These are phyloP conservation scores for Drosophila neonasuta DNA, from an alignment of 2,888 invertebrate species.

Conservation along the genomic window DNA sequence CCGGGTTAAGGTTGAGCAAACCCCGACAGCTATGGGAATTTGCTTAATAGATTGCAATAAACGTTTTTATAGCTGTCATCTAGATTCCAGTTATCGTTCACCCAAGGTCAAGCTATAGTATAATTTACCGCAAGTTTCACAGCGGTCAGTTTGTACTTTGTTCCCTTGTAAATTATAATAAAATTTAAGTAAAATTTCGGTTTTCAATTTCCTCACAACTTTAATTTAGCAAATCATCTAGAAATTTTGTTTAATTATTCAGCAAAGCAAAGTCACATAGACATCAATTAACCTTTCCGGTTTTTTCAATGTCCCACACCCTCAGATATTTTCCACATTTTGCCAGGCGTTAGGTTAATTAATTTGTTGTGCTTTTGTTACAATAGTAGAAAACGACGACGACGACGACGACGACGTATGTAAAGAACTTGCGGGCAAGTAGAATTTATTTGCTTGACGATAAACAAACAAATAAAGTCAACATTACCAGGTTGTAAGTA, in stretches of 20 bases:
- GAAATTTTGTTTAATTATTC: constrained; percentile 24
- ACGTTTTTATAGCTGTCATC: not conserved
- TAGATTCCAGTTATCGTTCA: not conserved
- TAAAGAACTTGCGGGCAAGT: constrained; percentile 40
- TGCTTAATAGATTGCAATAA: not conserved
- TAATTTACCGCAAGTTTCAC: not conserved
- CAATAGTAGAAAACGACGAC: not conserved
- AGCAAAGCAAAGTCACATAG: constrained; percentile 6
- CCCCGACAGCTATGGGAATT: not conserved
- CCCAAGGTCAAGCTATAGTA: not conserved
- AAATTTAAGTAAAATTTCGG: not conserved
- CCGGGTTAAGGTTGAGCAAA: not conserved
- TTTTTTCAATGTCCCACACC: constrained; percentile 1
- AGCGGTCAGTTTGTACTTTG: not conserved
- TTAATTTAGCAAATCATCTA: constrained; percentile 14
- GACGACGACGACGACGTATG: constrained; percentile 7
- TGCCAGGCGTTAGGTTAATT: constrained; percentile 30
- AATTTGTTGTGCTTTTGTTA: constrained; percentile 37
- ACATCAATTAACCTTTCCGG: constrained; percentile 24
- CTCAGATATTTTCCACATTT: constrained; percentile 2
- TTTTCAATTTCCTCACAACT: not conserved
- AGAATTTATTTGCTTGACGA: constrained; percentile 48
- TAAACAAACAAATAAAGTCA: constrained; percentile 60
- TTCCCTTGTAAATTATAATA: not conserved
- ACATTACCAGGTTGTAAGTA: constrained; percentile 39